Evolutionary conservation across 2,797 vertebrate genomes (phyloP), one percentile per base, ranked within the genome.

Genomic region (Anabacerthia variegaticeps): DNA sequence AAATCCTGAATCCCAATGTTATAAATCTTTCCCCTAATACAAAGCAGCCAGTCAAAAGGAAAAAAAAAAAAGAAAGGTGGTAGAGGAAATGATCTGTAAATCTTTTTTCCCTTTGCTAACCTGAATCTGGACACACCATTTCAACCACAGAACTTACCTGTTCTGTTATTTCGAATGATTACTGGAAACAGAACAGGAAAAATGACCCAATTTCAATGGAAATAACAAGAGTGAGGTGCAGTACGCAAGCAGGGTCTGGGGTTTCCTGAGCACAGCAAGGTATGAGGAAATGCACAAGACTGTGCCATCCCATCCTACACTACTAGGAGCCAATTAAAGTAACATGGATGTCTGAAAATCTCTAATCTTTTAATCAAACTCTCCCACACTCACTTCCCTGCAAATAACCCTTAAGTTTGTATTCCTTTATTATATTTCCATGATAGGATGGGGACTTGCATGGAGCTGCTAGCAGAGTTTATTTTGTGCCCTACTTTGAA

Each of bases 261-360:
- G 94, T 94, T 97, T 97, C 95, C 94, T 97, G 93, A 96, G 83
- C 95, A 65, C 30, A 84, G 89, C 52, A 88, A 88, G 85, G 80
- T 86, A 95, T 28, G 7, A 76, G 96, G 92, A 97, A 93, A 92
- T 24, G 56, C 80, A 91, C 68, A 77, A 67, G 87, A 81, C 43
- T 83, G 13, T 90, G 65, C 96, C 96, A 95, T 95, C 66, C 77
- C 48, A 3, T 77, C 91, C 62, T 61, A 63, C 66, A 72, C 75
- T 34, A 39, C 7, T 5, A 74, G 55, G 74, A 95, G 88, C 52
- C 84, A 83, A 77, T 39, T 84, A 51, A 89, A 92, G 55, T 59
- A 43, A 67, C 44, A 14, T 87, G 86, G 48, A 86, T 73, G 72
- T 76, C 78, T 88, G 84, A 95, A 86, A 94, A 81, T 41, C 55